These are phyloP conservation scores for Drosophila guanche DNA, from an alignment of 1,140 invertebrate species.

Conservation along the genomic window DNA sequence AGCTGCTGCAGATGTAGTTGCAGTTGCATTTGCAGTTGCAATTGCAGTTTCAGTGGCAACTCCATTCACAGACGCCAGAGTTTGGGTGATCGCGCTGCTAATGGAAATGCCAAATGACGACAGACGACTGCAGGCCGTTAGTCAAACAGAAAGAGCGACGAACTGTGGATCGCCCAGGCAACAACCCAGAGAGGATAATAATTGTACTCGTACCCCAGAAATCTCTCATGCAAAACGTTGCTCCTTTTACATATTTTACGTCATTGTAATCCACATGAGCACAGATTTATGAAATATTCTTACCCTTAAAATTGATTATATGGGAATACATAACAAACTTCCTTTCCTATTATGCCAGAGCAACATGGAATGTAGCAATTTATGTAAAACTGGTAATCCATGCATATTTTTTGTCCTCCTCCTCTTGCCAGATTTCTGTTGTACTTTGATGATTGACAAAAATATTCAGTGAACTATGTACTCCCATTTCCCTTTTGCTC, in stretches of 20 bases:
- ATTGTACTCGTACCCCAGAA: neutral
- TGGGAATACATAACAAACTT: neutral
- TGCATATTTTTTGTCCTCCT: neutral
- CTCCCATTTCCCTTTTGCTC: too few species aligned
- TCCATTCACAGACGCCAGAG: conserved; percentile 6
- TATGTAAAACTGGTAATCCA: conserved; percentile 15
- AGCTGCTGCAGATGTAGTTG: conserved; percentile 5
- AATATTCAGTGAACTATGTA: conserved; percentile 25
- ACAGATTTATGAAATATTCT: too few species aligned
- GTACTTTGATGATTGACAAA: conserved; percentile 28
- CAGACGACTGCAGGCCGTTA: conserved; percentile 38
- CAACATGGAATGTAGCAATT: conserved; percentile 5
- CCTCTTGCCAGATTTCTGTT: neutral
- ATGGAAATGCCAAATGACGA: conserved; percentile 45
- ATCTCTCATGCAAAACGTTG: too few species aligned
- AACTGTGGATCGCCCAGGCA: neutral
- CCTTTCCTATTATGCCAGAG: neutral
- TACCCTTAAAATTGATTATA: conserved; percentile 3
- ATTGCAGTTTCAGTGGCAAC: conserved; percentile 17
- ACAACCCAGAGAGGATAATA: neutral
- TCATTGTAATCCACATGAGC: too few species aligned
- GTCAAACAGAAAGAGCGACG: conserved; percentile 33
- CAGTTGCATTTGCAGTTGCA: conserved; percentile 10
- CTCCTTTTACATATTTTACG: too few species aligned
- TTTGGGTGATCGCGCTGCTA: conserved; percentile 29